Evolutionary conservation across 2,113 vertebrate genomes (phyloP).

Genomic region (Strigops habroptila): DNA sequence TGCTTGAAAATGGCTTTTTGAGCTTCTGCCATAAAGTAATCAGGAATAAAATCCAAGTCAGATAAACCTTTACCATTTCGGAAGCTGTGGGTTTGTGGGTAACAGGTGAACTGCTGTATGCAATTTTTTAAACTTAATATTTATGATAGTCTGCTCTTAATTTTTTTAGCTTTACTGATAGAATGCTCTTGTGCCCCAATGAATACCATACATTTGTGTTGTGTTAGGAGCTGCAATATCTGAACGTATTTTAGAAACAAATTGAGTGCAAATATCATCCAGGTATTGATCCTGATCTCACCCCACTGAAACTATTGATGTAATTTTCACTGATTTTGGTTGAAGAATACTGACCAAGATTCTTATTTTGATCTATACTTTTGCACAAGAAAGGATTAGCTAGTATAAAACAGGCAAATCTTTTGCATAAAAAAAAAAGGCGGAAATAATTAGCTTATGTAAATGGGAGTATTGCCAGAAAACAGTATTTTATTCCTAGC

Average conservation of each 20-base stretch:
- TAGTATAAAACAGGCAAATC: neutral
- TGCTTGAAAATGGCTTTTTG: neutral
- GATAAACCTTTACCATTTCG: neutral
- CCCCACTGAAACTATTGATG: neutral
- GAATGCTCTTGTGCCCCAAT: neutral
- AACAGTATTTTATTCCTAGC: neutral
- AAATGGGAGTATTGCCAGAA: neutral
- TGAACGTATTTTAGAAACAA: neutral
- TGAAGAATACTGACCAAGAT: neutral
- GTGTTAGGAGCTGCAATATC: neutral
- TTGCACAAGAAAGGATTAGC: neutral
- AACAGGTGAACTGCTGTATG: neutral
- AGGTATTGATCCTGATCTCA: neutral
- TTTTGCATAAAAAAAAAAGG: neutral
- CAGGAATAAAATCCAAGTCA: constrained; percentile 27
- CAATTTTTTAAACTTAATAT: neutral
- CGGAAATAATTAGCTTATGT: neutral
- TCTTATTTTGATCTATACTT: neutral
- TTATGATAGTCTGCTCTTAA: neutral
- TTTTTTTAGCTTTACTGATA: neutral
- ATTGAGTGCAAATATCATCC: neutral
- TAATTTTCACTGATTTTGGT: neutral
- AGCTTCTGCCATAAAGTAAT: neutral
- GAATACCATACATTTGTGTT: neutral
- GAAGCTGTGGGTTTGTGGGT: neutral